Evolutionary conservation across 2,797 vertebrate genomes (phyloP), one percentile per base, ranked within the genome.

Genomic region (Enteromius viviparus): DNA sequence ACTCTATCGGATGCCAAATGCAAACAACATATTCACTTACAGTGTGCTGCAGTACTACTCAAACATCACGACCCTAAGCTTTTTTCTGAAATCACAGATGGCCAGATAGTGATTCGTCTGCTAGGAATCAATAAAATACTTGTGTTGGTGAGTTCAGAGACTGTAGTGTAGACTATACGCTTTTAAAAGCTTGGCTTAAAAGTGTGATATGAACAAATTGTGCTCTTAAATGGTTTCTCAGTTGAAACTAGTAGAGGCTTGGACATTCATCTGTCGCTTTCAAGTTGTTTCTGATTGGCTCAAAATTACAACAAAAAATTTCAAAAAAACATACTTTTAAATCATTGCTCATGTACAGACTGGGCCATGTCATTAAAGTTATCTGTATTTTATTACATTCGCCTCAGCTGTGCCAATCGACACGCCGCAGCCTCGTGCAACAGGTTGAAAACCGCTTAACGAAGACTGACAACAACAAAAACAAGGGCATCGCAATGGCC

Each of bases 401-500:
- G 26, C 17, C 19, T 68, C 55, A 66, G 40, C 21, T 71, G 19
- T 37, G 47, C 62, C 70, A 32, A 47, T 10, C 64, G 79, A 82
- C 68, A 64, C 14, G 42, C 76, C 45, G 21, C 40, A 60, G 77
- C 47, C 17, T n/a, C 0, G 1, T 76, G 69, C 47, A 71, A 49
- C 68, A 78, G 45, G 60, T 77, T 72, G 21, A 85, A 84, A 81
- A 64, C n/a, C 26, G 64, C 81, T 82, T 64, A 64, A 34, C 66
- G 40, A 69, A 76, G 12, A 45, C 32, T 62, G 69, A 66, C 81
- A 71, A 14, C 37, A 74, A 60, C 40, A 75, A 72, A 26, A 80
- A 80, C 55, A 78, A 40, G 58, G 32, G n/a, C 70, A 78, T 32
- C 55, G 21, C 68, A 81, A 62, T 69, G 74, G 34, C 49, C 51